A percentile compares a stretch with the other conserved stretches of the same genome.
phyloP scores from a whole-genome alignment of 2,113 vertebrate species.

The Calyptomena viridis region DNA sequence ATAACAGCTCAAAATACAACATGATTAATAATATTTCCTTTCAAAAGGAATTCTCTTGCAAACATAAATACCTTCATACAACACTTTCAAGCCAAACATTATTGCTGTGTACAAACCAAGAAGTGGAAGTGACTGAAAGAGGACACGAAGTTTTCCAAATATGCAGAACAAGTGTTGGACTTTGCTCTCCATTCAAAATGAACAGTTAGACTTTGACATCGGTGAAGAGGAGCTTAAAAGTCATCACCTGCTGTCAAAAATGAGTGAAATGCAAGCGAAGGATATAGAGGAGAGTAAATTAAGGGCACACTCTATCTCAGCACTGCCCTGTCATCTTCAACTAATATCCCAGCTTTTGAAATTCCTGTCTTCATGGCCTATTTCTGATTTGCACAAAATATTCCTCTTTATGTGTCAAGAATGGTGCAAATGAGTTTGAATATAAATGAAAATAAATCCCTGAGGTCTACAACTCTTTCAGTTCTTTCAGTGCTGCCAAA shows the following conservation, averaged over 20 bases:
- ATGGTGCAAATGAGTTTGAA: neutral
- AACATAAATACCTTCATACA: neutral
- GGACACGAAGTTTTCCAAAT: neutral
- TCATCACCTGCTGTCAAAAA: neutral
- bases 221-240: neutral
- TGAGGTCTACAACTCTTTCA: neutral
- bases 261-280: neutral
- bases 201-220: neutral
- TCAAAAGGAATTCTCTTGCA: neutral
- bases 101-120: neutral
- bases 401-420: neutral
- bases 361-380: neutral
- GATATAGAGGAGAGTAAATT: neutral
- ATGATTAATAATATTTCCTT: neutral
- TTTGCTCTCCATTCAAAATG: rapidly evolving
- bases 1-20: neutral
- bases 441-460: constrained; percentile 33
- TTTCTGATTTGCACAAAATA: constrained; percentile 13
- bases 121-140: neutral
- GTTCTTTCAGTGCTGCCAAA: neutral
- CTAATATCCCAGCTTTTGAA: neutral
- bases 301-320: neutral
- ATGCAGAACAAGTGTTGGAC: too few relatives aligned
- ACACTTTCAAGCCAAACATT: neutral
- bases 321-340: neutral